Base-by-base conservation (phyloP, 2,888 invertebrate species). In the Caenorhabditis doughertyi region DNA sequence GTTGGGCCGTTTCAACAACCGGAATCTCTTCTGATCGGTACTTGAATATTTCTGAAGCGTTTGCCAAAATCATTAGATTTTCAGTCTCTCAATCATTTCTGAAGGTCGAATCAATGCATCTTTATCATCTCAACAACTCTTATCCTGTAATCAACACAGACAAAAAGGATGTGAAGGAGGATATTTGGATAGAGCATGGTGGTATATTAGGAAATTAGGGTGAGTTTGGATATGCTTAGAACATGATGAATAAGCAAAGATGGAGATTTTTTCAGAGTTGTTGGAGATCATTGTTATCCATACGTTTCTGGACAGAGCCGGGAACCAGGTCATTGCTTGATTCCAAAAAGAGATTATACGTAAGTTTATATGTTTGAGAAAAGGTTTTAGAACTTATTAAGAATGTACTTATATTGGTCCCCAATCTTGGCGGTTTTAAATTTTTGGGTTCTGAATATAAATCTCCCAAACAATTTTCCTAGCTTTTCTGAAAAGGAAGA, bases 171-270 rank as follows among this genome's bases (percentile, higher is more conserved):
- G 98, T 92, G 93, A 94, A 42, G 97, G 97, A 0, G 98, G 97
- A 0, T 95, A 96, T 92, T 94, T 97, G 85, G 97, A 97, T 91
- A 94, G 95, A 71, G 97, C 97, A 0, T 98, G 97, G 98, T 95
- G 95, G 92, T 97, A 94, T 92, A 94, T 96, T 79, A 94, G 95
- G 83, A 95, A 94, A 92, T 94, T 94, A 72, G 94, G 94, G 94
- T 94, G 89, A 84, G 92, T 25, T 32, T n/a, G n/a, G 9, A 7
- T 35, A 7, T 35, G 35, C 35, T 13, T 42, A 42, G 8, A 16
- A 16, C 3, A 18, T 47, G 3, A n/a, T 18, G 3, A n/a, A n/a
- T n/a, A n/a, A n/a, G n/a, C n/a, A n/a, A n/a, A n/a, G n/a, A n/a
- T n/a, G n/a, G n/a, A n/a, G n/a, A 39, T 8, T 8, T 77, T 89